Evolutionary conservation across 2,113 vertebrate genomes (phyloP).

Genomic region (Cyanistes caeruleus): DNA sequence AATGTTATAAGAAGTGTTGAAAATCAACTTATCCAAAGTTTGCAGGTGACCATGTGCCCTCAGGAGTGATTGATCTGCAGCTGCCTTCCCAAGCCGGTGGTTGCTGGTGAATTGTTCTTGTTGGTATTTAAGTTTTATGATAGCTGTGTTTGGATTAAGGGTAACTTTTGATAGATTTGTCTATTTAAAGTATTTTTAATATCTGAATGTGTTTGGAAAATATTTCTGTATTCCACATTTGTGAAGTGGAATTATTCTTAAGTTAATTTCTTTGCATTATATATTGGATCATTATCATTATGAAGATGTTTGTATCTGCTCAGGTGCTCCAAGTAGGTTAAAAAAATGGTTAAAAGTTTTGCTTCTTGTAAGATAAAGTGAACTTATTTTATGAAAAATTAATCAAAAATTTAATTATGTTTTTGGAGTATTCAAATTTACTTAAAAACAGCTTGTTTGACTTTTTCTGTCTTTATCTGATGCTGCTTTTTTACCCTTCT

Average conservation of each 20-base stretch:
- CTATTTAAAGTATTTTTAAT: background rate
- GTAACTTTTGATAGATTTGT: background rate
- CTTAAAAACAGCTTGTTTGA: background rate
- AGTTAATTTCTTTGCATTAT: background rate
- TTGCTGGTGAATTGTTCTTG: background rate
- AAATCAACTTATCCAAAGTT: background rate
- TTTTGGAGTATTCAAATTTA: background rate
- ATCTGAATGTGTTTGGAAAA: background rate
- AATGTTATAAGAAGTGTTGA: background rate
- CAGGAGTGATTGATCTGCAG: background rate
- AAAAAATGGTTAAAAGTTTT: background rate
- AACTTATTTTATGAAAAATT: background rate
- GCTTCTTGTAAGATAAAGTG: background rate
- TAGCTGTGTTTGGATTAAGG: background rate
- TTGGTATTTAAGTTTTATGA: background rate
- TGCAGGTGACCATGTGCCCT: background rate
- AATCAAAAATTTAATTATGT: background rate
- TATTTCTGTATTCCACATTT: background rate
- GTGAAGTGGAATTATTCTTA: background rate
- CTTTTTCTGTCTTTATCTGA: background rate
- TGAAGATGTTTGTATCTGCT: background rate
- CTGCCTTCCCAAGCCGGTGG: background rate
- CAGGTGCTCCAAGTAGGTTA: background rate
- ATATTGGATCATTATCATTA: background rate
- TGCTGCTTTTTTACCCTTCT: background rate